Conservation (phyloP, 2,113 vertebrate species). For the Actenoides hombroni region DNA sequence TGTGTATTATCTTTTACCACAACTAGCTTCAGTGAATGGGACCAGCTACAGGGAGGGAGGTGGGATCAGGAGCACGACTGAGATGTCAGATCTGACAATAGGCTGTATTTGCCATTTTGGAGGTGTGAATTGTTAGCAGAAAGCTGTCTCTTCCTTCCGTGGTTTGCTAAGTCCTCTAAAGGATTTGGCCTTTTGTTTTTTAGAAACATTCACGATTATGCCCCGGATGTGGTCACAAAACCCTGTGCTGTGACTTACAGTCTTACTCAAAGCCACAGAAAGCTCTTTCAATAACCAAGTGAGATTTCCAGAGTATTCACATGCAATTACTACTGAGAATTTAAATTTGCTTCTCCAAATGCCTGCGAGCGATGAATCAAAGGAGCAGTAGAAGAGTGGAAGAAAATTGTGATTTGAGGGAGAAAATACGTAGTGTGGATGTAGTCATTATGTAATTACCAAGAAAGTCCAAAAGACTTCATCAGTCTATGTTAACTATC, state of each 20-base stretch:
- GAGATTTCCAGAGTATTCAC: not conserved
- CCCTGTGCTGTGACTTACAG: fast-evolving
- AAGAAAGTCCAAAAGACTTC: not conserved
- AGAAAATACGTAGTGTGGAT: not conserved
- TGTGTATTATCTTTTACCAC: not conserved
- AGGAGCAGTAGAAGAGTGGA: not conserved
- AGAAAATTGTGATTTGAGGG: not conserved
- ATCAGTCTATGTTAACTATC: not conserved
- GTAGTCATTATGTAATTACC: not conserved
- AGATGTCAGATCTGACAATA: not conserved
- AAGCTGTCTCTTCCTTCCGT: not conserved
- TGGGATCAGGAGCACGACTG: not conserved
- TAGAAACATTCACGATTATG: not conserved
- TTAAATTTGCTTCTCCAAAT: not conserved
- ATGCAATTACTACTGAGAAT: not conserved
- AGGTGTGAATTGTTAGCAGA: not conserved
- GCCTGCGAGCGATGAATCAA: not conserved
- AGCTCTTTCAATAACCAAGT: not conserved
- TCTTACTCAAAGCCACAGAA: not conserved
- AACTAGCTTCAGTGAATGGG: not conserved
- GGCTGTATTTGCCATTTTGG: not conserved
- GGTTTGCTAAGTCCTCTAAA: not conserved
- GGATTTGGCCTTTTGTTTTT: not conserved
- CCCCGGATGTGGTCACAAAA: not conserved
- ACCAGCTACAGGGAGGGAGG: not conserved